A percentile compares a stretch with the other conserved stretches of the same genome.
phyloP scores from a whole-genome alignment of 2,888 invertebrate species.

The Anaspis maculata region DNA sequence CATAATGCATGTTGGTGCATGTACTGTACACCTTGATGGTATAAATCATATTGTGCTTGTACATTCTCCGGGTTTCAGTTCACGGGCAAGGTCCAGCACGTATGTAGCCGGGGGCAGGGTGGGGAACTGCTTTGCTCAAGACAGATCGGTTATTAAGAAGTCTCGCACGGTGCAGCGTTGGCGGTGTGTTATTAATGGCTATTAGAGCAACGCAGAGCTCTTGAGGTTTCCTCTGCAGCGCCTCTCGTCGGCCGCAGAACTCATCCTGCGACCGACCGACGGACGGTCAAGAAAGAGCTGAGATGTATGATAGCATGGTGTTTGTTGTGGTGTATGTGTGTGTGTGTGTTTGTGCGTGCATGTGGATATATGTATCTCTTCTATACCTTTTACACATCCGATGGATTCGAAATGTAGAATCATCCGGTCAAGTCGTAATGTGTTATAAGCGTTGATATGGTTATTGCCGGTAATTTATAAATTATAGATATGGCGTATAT shows the following conservation, averaged over 20 bases:
- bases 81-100: conserved; percentile 20
- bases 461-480: conserved; percentile 21
- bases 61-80: conserved; percentile 18
- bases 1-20: conserved; percentile 9
- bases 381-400: no score
- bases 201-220: conserved; percentile 29
- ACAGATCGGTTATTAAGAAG: conserved; percentile 38
- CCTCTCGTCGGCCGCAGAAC: conserved; percentile 9
- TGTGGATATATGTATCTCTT: no score
- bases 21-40: conserved; percentile 10
- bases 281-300: no score
- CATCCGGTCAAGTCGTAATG: conserved; percentile 15
- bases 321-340: no score
- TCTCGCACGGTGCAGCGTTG: conserved; percentile 37
- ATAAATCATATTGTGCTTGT: conserved; percentile 20
- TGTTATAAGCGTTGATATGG: conserved; percentile 14
- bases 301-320: no score
- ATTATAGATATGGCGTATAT: conserved; percentile 16
- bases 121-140: conserved; percentile 19
- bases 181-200: conserved; percentile 39
- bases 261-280: conserved; percentile 14
- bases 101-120: conserved; percentile 12
- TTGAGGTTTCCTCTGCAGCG: conserved; percentile 19
- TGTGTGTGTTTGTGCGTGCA: no score
- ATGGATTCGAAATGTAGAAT: conserved; percentile 6